A percentile compares a stretch with the other conserved stretches of the same genome.
Conservation (phyloP, 2,113 vertebrate species). For the Ctenomys sociabilis region DNA sequence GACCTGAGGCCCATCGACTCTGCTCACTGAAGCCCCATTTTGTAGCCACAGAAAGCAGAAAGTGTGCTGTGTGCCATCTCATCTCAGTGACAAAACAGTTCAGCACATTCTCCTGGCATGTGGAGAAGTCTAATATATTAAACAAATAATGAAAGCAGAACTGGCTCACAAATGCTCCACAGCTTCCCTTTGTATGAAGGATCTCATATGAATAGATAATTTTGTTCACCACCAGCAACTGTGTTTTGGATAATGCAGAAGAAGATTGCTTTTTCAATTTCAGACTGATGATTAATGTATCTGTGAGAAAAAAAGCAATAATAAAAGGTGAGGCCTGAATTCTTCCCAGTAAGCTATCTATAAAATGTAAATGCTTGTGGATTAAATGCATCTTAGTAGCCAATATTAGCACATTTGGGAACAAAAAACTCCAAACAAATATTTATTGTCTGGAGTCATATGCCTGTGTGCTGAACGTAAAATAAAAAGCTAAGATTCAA, state of each 20-base stretch:
- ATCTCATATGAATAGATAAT: constrained; percentile 47
- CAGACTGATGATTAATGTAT: constrained; percentile 65
- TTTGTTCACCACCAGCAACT: constrained; percentile 33
- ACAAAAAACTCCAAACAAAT: not conserved
- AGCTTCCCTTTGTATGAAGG: not conserved
- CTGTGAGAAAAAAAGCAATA: constrained; percentile 55
- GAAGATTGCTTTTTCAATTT: constrained; percentile 62
- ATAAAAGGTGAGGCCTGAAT: constrained; percentile 47
- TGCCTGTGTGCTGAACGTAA: not conserved
- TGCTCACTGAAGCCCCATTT: not conserved
- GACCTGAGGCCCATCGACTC: not conserved
- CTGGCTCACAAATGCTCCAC: constrained; percentile 15
- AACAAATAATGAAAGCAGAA: constrained; percentile 50
- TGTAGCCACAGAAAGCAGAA: not conserved
- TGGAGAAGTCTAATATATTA: not conserved
- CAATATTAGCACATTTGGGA: constrained; percentile 48
- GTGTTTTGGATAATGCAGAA: constrained; percentile 43
- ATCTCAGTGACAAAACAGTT: not conserved
- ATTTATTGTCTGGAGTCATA: constrained; percentile 51
- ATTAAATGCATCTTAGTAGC: constrained; percentile 59
- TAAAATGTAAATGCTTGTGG: constrained; percentile 69
- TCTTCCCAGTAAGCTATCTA: constrained; percentile 54
- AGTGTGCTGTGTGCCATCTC: not conserved
- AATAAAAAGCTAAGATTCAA: constrained; percentile 34
- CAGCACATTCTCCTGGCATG: not conserved